phyloP scores from a whole-genome alignment of 2,888 invertebrate species.

The Zonitis immaculata region DNA sequence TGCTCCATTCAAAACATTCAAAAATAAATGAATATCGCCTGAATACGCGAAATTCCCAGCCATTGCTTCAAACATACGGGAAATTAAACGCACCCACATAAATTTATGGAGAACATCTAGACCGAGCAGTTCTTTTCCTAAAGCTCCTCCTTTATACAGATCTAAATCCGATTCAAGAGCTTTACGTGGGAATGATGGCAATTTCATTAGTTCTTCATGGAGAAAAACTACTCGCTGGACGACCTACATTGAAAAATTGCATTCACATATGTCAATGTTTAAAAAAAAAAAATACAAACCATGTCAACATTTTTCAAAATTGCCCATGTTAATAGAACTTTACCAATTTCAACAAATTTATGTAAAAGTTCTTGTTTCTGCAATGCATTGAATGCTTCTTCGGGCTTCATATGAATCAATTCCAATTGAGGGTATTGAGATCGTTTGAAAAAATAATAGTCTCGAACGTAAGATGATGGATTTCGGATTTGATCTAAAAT shows the following conservation, averaged over 20 bases:
- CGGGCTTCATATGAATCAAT: conserved; percentile 87
- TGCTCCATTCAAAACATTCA: conserved; percentile 96
- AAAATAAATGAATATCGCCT: conserved; percentile 93
- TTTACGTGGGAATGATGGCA: conserved; percentile 97
- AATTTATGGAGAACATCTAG: conserved; percentile 97
- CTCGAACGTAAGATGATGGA: conserved; percentile 90
- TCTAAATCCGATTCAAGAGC: conserved; percentile 95
- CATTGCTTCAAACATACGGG: conserved; percentile 97
- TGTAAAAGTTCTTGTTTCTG: conserved; percentile 86
- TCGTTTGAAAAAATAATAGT: conserved; percentile 69
- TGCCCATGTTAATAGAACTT: conserved; percentile 87
- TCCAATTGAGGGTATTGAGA: conserved; percentile 97
- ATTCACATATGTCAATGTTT: too few species aligned
- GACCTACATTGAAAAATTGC: too few species aligned
- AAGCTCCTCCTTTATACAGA: conserved; percentile 81
- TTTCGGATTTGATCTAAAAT: conserved; percentile 90
- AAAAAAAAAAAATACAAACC: too few species aligned
- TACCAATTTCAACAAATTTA: conserved; percentile 97
- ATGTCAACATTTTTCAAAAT: conserved; percentile 88
- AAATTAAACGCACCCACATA: conserved; percentile 96
- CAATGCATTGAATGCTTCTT: conserved; percentile 83
- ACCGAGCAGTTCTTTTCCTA: conserved; percentile 70
- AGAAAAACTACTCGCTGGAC: conserved; percentile 97
- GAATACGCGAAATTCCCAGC: conserved; percentile 95
- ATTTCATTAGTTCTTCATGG: conserved; percentile 97